Base-by-base conservation (phyloP, 2,888 invertebrate species). In the Melipona beecheii region DNA sequence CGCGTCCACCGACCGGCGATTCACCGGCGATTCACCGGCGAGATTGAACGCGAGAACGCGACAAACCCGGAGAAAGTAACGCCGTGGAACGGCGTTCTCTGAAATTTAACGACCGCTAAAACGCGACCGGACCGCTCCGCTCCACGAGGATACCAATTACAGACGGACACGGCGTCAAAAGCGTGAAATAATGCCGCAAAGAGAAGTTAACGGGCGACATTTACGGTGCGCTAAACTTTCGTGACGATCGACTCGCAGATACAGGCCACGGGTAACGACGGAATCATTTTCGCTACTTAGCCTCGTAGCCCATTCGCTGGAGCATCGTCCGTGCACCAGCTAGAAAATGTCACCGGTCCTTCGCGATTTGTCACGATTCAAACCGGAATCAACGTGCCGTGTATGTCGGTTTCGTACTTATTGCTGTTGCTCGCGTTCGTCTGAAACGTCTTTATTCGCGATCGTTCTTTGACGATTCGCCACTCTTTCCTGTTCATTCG, bases 191-290 rank as follows among this genome's bases (percentile, higher is more conserved):
- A 87, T 80, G 54, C 75, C 64, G 65, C 84, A 72, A 62, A 77
- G 77, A 68, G 86, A 80, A 75, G 83, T 75, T 86, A 88, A 85
- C 86, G 76, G 75, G 75, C 77, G 88, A 84, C 84, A 88, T 85
- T 87, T 81, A 81, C 75, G 78, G 83, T 83, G 79, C 78, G 79
- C 74, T 86, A 84, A 83, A 78, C 79, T 81, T 78, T 84, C 74
- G 64, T 74, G 79, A 86, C 79, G 86, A 72, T 78, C 70, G 65
- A 76, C n/a, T 78, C 54, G 70, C 69, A 71, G 79, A 82, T 81
- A 73, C 60, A 81, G 66, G 60, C 60, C 56, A 5, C 52, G 9
- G 71, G 68, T 75, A 83, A 87, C 82, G 78, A 66, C 76, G 75
- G 71, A 79, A 80, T 76, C 75, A 81, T 83, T 86, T 86, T 83